Conservation (phyloP, 2,113 vertebrate genomes). For the Nerophis ophidion region DNA sequence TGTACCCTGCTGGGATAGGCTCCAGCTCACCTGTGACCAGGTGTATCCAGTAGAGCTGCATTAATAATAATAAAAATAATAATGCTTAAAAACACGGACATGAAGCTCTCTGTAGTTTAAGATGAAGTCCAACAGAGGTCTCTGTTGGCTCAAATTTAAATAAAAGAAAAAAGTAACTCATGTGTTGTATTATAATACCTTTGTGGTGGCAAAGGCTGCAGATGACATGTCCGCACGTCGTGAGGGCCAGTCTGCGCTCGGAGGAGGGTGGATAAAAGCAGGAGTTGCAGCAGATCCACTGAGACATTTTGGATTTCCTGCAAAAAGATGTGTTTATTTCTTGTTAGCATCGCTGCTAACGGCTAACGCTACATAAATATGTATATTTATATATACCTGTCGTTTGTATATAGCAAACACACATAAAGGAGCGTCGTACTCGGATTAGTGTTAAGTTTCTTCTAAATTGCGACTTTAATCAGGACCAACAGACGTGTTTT, state of each 20-base stretch:
- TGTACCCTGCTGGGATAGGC: too few species aligned
- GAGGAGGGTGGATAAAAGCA: slow-evolving; percentile 73
- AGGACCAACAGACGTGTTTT: too few species aligned
- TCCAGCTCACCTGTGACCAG: too few species aligned
- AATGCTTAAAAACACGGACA: too few species aligned
- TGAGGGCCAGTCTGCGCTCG: slow-evolving; percentile 70
- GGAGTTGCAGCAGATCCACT: slow-evolving; percentile 76
- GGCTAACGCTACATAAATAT: background rate
- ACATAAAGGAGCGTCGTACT: too few species aligned
- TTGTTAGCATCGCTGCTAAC: background rate
- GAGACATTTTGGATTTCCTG: slow-evolving; percentile 62
- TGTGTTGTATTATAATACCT: slow-evolving; percentile 61
- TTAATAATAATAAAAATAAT: too few species aligned
- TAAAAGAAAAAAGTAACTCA: background rate
- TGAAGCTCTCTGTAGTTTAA: slow-evolving; percentile 21
- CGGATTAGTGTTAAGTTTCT: too few species aligned
- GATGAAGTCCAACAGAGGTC: slow-evolving; percentile 48
- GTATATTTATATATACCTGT: too few species aligned
- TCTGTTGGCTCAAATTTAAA: slow-evolving; percentile 23
- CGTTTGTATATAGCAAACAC: too few species aligned
- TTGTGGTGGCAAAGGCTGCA: slow-evolving; percentile 79
- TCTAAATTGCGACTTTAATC: too few species aligned
- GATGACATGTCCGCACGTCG: slow-evolving; percentile 83
- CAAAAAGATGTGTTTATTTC: too few species aligned
- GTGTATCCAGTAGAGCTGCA: too few species aligned